Evolutionary conservation across 2,797 vertebrate species (phyloP), one percentile per base, ranked within the genome.

Genomic region (Phoxinus dragarum): DNA sequence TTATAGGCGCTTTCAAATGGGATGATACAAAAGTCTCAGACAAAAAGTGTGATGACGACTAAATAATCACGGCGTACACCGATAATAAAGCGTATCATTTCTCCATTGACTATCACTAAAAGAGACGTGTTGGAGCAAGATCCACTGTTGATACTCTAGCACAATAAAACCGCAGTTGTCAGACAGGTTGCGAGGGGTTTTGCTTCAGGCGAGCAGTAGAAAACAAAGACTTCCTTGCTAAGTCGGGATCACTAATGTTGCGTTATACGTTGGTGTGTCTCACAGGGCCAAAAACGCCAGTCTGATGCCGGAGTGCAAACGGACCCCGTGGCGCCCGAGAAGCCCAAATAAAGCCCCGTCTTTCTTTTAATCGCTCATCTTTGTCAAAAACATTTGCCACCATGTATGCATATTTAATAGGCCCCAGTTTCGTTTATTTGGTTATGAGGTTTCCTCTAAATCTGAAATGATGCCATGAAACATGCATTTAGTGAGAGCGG

Each of bases 251-350:
- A 66, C 76, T 73, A 76, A 86, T 82, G 36, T 72, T 68, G 21
- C 47, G 31, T 61, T 71, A 75, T 78, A 61, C 61, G 12, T 78
- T 86, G 64, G 82, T 89, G 72, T 89, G 76, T 73, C 75, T 81
- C 89, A 12, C 95, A 99, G 98, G 94, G 96, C 67, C 96, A 97
- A 91, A 99, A 97, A 90, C 96, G 96, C 88, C 96, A 94, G 91
- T 96, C 93, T 90, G 98, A 99, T 1, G 97, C 96, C 0, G 96
- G 96, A 69, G 96, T 98, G 90, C 98, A 98, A 91, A 98, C 98
- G 54, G 98, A 99, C 82, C 95, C 97, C 0, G 95, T 93, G 64
- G 94, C 96, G 40, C 92, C 94, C 6, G 97, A 97, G 88, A 98
- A 98, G 95, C 90, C 96, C 94, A 99, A 99, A 96, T 99, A 96